Evolutionary conservation across 2,797 vertebrate species (phyloP), one percentile per base, ranked within the genome.

Genomic region (Eulemur coronatus): DNA sequence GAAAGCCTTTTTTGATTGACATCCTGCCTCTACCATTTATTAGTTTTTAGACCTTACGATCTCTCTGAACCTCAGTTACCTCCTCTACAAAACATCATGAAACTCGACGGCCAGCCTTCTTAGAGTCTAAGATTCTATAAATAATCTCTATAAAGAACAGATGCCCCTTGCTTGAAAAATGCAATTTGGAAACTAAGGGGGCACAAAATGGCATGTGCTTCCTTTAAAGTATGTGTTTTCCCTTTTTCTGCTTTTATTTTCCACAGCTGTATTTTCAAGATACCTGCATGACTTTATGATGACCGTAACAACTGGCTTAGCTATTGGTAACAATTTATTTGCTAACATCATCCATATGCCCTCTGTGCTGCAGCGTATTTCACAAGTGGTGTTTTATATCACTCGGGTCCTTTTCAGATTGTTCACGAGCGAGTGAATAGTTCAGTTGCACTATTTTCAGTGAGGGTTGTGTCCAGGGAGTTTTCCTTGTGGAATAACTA

Each of bases 41-140:
- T 81, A 63, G 26, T 48, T 57, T 65, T 76, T 33, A 48, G 11
- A 57, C 15, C 35, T 26, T 87, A 14, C 3, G 24, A 76, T 2
- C 38, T 28, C 11, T 75, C 12, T 86, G 67, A 50, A 63, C 48
- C 41, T 84, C 13, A 28, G 7, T 59, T 70, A 22, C 15, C 24
- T 84, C 79, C 33, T 90, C 38, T 98, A 76, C 98, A 43, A 48
- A 84, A 65, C 48, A 78, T 50, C 20, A 10, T 46, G 57, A 75
- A 72, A 88, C 8, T 13, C 22, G n/a, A 76, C 59, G 41, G n/a
- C 46, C 28, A 72, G 9, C 1, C 8, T 6, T 26, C 11, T 15
- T 26, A 79, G 6, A 35, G 22, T 38, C 33, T 43, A 26, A 10
- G 28, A 30, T 50, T 75, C 69, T 65, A 9, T 46, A 24, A 84